Evolutionary conservation across 2,888 invertebrate genomes (phyloP).

Genomic region (Gryllus longicercus): DNA sequence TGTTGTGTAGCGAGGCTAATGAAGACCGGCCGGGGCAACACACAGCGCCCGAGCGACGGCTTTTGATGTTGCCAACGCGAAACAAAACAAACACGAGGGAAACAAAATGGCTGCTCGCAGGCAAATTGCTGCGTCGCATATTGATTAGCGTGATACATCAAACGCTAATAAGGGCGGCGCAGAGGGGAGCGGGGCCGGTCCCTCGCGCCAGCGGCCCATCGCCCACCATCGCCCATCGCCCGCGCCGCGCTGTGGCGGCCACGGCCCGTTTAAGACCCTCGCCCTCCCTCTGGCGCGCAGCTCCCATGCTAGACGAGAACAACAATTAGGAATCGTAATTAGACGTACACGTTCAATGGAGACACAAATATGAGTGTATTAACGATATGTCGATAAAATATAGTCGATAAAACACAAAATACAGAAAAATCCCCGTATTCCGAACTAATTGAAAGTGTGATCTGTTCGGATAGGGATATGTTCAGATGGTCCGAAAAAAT

Average conservation of each 20-base stretch:
- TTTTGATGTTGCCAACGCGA: conserved; percentile 29
- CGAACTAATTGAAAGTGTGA: too few species aligned
- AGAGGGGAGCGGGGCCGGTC: background rate
- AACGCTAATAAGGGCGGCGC: conserved; percentile 25
- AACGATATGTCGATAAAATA: too few species aligned
- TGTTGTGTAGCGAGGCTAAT: conserved; percentile 28
- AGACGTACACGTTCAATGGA: too few species aligned
- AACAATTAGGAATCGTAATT: too few species aligned
- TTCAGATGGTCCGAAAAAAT: too few species aligned
- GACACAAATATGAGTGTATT: too few species aligned
- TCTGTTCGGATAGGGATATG: too few species aligned
- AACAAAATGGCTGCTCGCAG: conserved; percentile 31
- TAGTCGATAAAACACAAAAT: too few species aligned
- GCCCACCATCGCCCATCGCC: background rate
- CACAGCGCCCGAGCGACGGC: conserved; percentile 21
- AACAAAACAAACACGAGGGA: conserved; percentile 26
- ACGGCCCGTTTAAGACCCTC: background rate
- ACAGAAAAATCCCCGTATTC: too few species aligned
- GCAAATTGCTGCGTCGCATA: conserved; percentile 21
- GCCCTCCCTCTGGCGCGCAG: background rate
- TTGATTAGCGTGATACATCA: conserved; percentile 32
- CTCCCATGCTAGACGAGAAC: background rate
- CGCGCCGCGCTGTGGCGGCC: background rate
- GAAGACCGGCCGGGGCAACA: conserved; percentile 24
- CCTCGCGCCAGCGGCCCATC: background rate